Evolutionary conservation across 2,113 vertebrate species (phyloP).

Genomic region (Scartelaos histophorus): DNA sequence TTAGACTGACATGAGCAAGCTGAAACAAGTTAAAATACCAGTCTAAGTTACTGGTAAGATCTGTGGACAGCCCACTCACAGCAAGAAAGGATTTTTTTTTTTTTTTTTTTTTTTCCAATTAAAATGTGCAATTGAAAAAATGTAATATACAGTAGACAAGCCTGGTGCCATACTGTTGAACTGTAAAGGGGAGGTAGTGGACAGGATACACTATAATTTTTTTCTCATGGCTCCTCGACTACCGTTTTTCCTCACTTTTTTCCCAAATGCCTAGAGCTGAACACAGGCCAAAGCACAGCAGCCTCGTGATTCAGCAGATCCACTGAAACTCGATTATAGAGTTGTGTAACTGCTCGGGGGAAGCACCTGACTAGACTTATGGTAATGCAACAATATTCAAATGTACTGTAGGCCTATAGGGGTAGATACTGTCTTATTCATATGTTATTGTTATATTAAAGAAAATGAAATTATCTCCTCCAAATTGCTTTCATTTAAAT

Average conservation of each 20-base stretch:
- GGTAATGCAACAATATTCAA: neutral
- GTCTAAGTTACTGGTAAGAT: no score
- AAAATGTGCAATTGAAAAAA: no score
- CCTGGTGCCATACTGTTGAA: no score
- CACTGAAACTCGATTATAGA: neutral
- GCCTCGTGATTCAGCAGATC: constrained; percentile 21
- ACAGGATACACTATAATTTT: neutral
- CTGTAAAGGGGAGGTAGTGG: neutral
- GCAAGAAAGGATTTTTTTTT: no score
- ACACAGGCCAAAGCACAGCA: constrained; percentile 19
- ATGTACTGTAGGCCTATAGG: neutral
- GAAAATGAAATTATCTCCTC: neutral
- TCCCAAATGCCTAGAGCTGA: constrained; percentile 33
- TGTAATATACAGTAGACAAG: no score
- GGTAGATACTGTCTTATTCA: no score
- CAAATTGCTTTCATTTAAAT: neutral
- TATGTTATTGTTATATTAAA: neutral
- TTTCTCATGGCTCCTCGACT: neutral
- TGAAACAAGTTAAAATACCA: no score
- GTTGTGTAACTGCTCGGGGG: constrained; percentile 22
- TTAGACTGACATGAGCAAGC: neutral
- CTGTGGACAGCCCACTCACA: no score
- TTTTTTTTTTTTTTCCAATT: no score
- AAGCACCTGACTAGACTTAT: constrained; percentile 3
- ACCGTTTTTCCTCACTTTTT: neutral